Evolutionary conservation across 2,888 invertebrate genomes (phyloP).

Genomic region (Zeuzera pyrina): DNA sequence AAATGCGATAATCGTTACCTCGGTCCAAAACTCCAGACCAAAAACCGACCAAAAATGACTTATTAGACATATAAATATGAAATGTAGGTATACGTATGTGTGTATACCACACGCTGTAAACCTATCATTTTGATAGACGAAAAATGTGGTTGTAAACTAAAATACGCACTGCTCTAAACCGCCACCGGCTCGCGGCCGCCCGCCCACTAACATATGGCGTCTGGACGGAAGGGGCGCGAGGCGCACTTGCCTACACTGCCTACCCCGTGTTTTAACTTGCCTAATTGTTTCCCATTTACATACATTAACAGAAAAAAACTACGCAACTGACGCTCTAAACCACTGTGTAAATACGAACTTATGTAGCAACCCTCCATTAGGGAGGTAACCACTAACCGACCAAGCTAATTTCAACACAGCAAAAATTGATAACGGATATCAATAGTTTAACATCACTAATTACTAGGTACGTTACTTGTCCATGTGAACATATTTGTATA

Average conservation of each 20-base stretch:
- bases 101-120: too few species aligned
- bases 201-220: constrained; percentile 64
- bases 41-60: too few species aligned
- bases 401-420: constrained; percentile 40
- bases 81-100: too few species aligned
- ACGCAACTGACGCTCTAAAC: constrained; percentile 55
- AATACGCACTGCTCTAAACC: too few species aligned
- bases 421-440: constrained; percentile 54
- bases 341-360: constrained; percentile 52
- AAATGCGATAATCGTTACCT: too few species aligned
- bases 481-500: constrained; percentile 30
- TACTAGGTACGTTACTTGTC: constrained; percentile 25
- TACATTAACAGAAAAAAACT: constrained; percentile 65
- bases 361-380: constrained; percentile 36
- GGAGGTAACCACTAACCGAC: constrained; percentile 33
- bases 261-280: constrained; percentile 71
- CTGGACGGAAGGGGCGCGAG: constrained; percentile 51
- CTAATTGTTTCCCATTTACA: constrained; percentile 73
- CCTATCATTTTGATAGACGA: too few species aligned
- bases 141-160: too few species aligned
- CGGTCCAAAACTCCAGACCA: too few species aligned
- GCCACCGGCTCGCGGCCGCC: constrained; percentile 22
- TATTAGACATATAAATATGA: too few species aligned
- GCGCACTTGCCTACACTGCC: constrained; percentile 65
- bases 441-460: constrained; percentile 45